These are phyloP conservation scores for Zingel zingel DNA, from an alignment of 2,113 vertebrate species.

Conservation along the genomic window DNA sequence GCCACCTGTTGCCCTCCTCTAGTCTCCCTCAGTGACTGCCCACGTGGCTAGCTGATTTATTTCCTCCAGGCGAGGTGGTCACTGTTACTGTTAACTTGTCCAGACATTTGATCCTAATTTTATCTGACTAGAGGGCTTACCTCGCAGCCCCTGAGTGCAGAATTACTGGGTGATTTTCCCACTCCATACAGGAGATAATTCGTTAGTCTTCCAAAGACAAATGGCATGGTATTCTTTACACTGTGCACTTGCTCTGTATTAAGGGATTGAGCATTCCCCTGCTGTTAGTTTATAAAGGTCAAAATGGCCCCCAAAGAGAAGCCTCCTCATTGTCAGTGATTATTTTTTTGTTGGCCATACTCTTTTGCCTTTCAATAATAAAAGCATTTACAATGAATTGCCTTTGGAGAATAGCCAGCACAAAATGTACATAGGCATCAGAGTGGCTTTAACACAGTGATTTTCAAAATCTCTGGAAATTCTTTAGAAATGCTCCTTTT, in stretches of 20 bases:
- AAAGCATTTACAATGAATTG: not conserved
- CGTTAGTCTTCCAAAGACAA: slow-evolving; percentile 57
- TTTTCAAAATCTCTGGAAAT: slow-evolving; percentile 23
- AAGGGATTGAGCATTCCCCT: slow-evolving; percentile 33
- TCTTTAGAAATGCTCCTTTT: slow-evolving; percentile 16
- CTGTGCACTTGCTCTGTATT: slow-evolving; percentile 32
- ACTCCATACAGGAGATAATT: slow-evolving; percentile 55
- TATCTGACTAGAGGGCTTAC: slow-evolving; percentile 72
- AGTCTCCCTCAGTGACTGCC: slow-evolving; percentile 43
- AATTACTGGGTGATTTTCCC: slow-evolving; percentile 64
- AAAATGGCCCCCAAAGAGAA: slow-evolving; percentile 4
- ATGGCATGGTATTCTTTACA: slow-evolving; percentile 34
- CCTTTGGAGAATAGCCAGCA: slow-evolving; percentile 31
- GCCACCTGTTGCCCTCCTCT: slow-evolving; percentile 78
- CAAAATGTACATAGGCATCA: slow-evolving; percentile 28
- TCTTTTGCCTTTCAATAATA: slow-evolving; percentile 39
- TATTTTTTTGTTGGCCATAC: not conserved
- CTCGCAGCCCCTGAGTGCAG: slow-evolving; percentile 49
- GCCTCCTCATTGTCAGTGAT: slow-evolving; percentile 1
- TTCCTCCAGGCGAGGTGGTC: slow-evolving; percentile 60
- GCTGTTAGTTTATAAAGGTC: slow-evolving; percentile 33
- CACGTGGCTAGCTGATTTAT: slow-evolving; percentile 56
- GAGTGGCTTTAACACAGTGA: not conserved
- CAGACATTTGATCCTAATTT: slow-evolving; percentile 79
- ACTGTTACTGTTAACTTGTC: slow-evolving; percentile 69